These are phyloP conservation scores for Clepsis dumicolana DNA, from an alignment of 2,888 invertebrate species.

Conservation along the genomic window DNA sequence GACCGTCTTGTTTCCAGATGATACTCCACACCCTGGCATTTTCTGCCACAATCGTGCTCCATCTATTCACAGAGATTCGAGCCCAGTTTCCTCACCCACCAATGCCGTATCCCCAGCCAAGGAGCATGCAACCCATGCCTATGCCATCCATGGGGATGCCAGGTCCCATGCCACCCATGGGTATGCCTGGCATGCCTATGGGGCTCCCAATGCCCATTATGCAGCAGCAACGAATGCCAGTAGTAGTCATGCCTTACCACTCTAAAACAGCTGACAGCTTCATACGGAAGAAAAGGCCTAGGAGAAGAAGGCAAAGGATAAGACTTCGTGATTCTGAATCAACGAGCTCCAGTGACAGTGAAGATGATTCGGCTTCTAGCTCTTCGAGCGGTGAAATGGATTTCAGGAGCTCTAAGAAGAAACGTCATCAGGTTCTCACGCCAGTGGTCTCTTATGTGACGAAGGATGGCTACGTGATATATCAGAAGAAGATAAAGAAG, in stretches of 20 bases:
- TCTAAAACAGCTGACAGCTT: slow-evolving; percentile 57
- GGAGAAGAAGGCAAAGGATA: slow-evolving; percentile 47
- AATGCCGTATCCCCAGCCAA: slow-evolving; percentile 50
- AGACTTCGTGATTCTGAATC: slow-evolving; percentile 47
- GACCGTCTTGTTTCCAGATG: slow-evolving; percentile 27
- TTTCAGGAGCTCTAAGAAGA: slow-evolving; percentile 45
- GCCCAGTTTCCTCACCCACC: slow-evolving; percentile 47
- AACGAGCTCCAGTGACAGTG: slow-evolving; percentile 42
- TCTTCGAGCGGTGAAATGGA: slow-evolving; percentile 41
- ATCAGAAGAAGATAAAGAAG: slow-evolving; percentile 75
- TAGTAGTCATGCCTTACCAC: slow-evolving; percentile 73
- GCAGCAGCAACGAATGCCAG: slow-evolving; percentile 45
- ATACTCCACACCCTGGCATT: slow-evolving; percentile 9
- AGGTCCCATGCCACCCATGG: slow-evolving; percentile 45
- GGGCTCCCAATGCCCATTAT: slow-evolving; percentile 52
- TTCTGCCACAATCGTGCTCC: slow-evolving; percentile 1
- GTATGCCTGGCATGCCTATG: slow-evolving; percentile 35
- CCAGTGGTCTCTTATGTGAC: slow-evolving; percentile 78
- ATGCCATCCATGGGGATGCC: slow-evolving; percentile 46
- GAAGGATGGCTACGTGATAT: slow-evolving; percentile 73
- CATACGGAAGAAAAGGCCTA: slow-evolving; percentile 47
- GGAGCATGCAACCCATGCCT: slow-evolving; percentile 38
- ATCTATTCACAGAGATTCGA: not conserved
- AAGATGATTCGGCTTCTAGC: slow-evolving; percentile 39
- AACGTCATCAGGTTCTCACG: slow-evolving; percentile 65